phyloP scores from a whole-genome alignment of 2,797 vertebrate genomes.

The Clamator glandarius region DNA sequence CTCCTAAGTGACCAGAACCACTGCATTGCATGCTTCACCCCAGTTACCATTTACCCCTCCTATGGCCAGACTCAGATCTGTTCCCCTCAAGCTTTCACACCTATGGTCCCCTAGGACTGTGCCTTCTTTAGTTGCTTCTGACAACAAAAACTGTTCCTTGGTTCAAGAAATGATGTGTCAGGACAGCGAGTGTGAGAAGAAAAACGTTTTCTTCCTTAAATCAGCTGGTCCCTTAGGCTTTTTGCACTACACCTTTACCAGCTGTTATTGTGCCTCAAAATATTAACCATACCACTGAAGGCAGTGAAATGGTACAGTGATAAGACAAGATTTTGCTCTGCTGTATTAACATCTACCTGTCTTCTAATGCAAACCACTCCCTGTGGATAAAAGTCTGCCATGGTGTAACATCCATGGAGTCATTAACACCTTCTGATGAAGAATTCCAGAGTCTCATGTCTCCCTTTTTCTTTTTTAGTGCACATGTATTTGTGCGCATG shows the following conservation, averaged over 20 bases:
- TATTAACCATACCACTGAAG: not conserved
- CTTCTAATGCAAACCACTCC: not conserved
- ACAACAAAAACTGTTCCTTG: not conserved
- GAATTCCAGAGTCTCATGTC: not conserved
- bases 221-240: not conserved
- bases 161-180: not conserved
- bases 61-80: not conserved
- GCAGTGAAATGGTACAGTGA: not conserved
- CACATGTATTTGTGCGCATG: not conserved
- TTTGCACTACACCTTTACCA: not conserved
- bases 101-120: not conserved
- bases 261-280: not conserved
- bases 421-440: not conserved
- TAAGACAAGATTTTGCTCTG: not conserved
- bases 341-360: not conserved
- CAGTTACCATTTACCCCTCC: conserved; percentile 4
- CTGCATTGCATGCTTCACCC: not conserved
- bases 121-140: not conserved
- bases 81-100: not conserved
- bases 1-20: not conserved
- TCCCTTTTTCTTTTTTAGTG: not conserved
- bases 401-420: not conserved
- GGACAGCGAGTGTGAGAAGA: not conserved
- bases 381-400: not conserved
- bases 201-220: not conserved